Conservation (phyloP, 92 coral and sea anemone genomes). For the Porites rus region DNA sequence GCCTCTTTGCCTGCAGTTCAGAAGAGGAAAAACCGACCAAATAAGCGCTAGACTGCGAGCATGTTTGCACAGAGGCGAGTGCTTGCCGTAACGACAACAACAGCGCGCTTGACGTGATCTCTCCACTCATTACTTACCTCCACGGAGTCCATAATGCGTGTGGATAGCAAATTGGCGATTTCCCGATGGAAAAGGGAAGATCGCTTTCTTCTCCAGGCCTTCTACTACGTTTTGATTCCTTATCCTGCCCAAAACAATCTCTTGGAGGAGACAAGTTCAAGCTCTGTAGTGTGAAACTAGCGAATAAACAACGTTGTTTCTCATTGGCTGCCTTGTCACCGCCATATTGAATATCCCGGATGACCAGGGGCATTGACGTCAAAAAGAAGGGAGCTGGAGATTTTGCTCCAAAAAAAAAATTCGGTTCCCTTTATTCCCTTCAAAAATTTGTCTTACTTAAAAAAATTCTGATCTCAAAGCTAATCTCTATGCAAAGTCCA, state of each 20-base stretch:
- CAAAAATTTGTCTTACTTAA: too few species aligned
- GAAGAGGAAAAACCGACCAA: conserved; percentile 72
- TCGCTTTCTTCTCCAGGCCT: conserved; percentile 88
- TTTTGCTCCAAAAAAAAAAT: background rate
- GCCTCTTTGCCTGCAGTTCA: conserved; percentile 81
- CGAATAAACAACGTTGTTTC: conserved; percentile 97
- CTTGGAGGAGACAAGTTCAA: conserved; percentile 81
- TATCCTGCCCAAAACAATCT: conserved; percentile 51
- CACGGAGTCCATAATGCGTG: conserved; percentile 85
- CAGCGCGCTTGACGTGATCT: conserved; percentile 61
- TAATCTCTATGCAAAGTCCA: background rate
- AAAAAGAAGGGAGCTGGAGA: background rate
- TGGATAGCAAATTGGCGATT: conserved; percentile 83
- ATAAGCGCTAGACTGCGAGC: conserved; percentile 70
- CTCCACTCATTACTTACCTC: conserved; percentile 90
- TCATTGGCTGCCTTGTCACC: conserved; percentile 99
- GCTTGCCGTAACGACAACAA: conserved; percentile 98
- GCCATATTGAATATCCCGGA: conserved; percentile 99
- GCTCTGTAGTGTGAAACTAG: conserved; percentile 95
- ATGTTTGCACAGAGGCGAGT: conserved; percentile 99
- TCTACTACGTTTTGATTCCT: conserved; percentile 89
- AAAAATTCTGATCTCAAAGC: too few species aligned
- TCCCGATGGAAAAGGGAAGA: conserved; percentile 98
- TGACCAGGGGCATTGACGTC: conserved; percentile 59
- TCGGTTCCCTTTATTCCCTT: too few species aligned